Evolutionary conservation across 2,797 vertebrate species (phyloP).

Genomic region (Typhlichthys eigenmanni): DNA sequence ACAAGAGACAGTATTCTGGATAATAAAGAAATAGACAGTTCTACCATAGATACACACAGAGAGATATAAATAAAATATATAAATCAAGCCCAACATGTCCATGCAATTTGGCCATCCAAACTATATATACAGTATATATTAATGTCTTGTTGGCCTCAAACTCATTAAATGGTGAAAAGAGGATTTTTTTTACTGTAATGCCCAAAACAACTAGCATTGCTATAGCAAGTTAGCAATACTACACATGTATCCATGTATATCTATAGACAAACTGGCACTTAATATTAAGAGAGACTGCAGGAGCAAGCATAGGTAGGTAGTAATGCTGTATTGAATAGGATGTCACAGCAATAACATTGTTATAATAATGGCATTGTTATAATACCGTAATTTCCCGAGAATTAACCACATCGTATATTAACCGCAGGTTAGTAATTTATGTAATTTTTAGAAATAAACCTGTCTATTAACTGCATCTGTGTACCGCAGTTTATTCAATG

Average conservation of each 20-base stretch:
- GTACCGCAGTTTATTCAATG: no score
- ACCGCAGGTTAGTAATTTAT: no score
- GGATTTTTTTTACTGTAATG: neutral
- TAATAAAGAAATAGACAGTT: neutral
- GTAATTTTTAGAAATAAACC: no score
- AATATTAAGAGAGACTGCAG: slow-evolving; percentile 39
- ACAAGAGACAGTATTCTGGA: neutral
- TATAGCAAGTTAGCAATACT: slow-evolving; percentile 28
- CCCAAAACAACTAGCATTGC: neutral
- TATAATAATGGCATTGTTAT: slow-evolving; percentile 28
- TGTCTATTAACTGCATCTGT: no score
- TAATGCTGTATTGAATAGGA: slow-evolving; percentile 38
- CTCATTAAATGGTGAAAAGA: no score
- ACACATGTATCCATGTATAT: slow-evolving; percentile 41
- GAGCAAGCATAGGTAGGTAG: slow-evolving; percentile 45
- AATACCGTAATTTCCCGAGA: no score
- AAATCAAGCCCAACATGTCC: neutral
- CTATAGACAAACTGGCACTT: slow-evolving; percentile 38
- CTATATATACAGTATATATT: neutral
- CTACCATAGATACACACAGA: slow-evolving; percentile 7
- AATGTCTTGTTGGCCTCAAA: neutral
- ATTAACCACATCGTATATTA: no score
- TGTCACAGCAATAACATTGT: slow-evolving; percentile 37
- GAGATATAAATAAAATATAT: neutral
- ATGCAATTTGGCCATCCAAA: neutral